Evolutionary conservation across 2,113 vertebrate genomes (phyloP).

Genomic region (Apodemus speciosus): DNA sequence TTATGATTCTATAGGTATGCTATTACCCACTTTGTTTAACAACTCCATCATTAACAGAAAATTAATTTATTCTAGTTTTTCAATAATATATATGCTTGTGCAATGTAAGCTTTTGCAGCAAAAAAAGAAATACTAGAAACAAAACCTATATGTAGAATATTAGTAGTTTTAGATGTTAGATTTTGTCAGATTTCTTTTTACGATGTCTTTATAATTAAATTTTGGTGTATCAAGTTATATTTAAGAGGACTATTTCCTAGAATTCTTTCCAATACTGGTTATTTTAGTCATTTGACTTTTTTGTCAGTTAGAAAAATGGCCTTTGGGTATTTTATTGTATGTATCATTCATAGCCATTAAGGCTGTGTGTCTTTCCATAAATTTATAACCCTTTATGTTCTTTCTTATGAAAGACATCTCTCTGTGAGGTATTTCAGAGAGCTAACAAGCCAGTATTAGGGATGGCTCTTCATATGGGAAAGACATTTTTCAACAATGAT

Average conservation of each 20-base stretch:
- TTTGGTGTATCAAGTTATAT: not conserved
- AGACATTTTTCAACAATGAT: conserved; percentile 15
- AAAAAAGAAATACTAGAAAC: conserved; percentile 10
- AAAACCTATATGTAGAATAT: not conserved
- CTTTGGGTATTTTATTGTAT: conserved; percentile 34
- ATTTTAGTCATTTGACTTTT: conserved; percentile 32
- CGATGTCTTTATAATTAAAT: not conserved
- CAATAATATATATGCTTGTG: not conserved
- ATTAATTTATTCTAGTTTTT: conserved; percentile 7
- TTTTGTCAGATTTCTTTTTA: conserved; percentile 28
- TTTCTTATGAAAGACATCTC: conserved; percentile 2
- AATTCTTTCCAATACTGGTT: not conserved
- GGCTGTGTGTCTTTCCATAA: not conserved
- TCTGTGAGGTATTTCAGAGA: not conserved
- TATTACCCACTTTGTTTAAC: conserved; percentile 6
- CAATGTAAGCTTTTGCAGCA: not conserved
- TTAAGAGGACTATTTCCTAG: conserved; percentile 17
- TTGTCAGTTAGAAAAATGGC: conserved; percentile 18
- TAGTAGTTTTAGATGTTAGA: conserved; percentile 18
- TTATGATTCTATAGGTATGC: not conserved
- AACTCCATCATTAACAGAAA: conserved; percentile 21
- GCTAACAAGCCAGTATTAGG: not conserved
- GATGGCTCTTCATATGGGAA: not conserved
- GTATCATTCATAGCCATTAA: conserved; percentile 27
- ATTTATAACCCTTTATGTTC: conserved; percentile 8